Evolutionary conservation across 2,797 vertebrate genomes (phyloP), one percentile per base, ranked within the genome.

Genomic region (Margarornis squamiger): DNA sequence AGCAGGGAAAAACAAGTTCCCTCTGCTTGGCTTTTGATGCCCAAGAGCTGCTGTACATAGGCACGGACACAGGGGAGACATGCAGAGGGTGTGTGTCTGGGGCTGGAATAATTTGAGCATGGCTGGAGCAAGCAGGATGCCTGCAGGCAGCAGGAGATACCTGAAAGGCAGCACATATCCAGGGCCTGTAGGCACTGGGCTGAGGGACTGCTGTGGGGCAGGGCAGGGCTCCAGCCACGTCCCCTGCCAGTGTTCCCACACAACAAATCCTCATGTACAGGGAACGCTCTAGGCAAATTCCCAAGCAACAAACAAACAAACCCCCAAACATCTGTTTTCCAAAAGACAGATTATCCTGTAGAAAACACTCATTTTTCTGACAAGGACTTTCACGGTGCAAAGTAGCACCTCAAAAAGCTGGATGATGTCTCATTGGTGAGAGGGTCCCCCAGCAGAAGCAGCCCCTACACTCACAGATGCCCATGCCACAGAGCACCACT

Each of bases 231-330:
- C 49, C 1, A 7, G 73, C 51, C 51, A 23, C 3, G 1, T 13
- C 5, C 18, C 8, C 18, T 24, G 12, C 61, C 0, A 22, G 1
- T 1, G 0, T 20, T 62, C 34, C 54, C 46, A 39, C 5, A 22
- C 74, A 79, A 46, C n/a, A 65, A 61, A 46, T 58, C 32, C 38
- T 57, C 26, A 8, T 1, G 5, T 20, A 62, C 34, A 49, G 49
- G 54, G 26, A 76, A 48, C 7, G 5, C 38, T 22, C 41, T 20
- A 70, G n/a, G 26, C 34, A 84, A 75, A 70, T 41, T 61, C 26
- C 73, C 52, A 74, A 66, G 16, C 14, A 78, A 36, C 45, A 70
- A 77, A 43, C 26, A 62, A 59, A 34, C 51, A 22, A n/a, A 4
- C 6, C 2, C 34, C 26, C 45, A n/a, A 68, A 86, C 34, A 54